phyloP scores from a whole-genome alignment of 2,888 invertebrate species.

The Rotaria socialis region DNA sequence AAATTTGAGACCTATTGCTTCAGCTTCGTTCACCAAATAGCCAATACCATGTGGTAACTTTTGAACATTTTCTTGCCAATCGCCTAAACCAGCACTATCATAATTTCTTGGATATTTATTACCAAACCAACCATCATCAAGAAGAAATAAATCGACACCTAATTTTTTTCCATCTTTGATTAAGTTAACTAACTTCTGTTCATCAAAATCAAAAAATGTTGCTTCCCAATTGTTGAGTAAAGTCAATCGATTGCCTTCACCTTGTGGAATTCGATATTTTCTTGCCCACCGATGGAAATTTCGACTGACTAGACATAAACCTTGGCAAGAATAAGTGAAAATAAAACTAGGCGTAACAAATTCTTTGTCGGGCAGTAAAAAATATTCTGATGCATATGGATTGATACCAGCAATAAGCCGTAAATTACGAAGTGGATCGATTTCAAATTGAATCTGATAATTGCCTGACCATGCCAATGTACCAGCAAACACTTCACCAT shows the following conservation, averaged over 20 bases:
- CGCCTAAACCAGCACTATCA: slow-evolving; percentile 26
- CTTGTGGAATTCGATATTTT: slow-evolving; percentile 2
- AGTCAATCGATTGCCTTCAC: slow-evolving; percentile 2
- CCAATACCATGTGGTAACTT: slow-evolving; percentile 34
- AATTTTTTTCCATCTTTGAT: neutral
- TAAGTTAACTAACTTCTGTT: neutral
- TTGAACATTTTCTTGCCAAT: neutral
- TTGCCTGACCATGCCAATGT: slow-evolving; percentile 14
- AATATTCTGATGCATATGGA: slow-evolving; percentile 17
- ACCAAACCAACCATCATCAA: slow-evolving; percentile 34
- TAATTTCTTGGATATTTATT: slow-evolving; percentile 15
- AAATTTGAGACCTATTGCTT: neutral
- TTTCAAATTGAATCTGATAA: slow-evolving; percentile 30
- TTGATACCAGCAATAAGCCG: slow-evolving; percentile 23
- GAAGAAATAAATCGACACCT: slow-evolving; percentile 36
- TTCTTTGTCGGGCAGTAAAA: neutral
- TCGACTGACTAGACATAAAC: neutral
- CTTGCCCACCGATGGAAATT: slow-evolving; percentile 28
- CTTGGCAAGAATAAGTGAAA: neutral
- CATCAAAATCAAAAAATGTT: neutral
- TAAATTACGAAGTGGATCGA: neutral
- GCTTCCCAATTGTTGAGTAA: slow-evolving; percentile 17
- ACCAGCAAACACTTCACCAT: neutral
- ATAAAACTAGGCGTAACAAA: slow-evolving; percentile 27
- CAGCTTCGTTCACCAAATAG: neutral